phyloP scores from a whole-genome alignment of 2,888 invertebrate species.

The Platerodrilus igneus region DNA sequence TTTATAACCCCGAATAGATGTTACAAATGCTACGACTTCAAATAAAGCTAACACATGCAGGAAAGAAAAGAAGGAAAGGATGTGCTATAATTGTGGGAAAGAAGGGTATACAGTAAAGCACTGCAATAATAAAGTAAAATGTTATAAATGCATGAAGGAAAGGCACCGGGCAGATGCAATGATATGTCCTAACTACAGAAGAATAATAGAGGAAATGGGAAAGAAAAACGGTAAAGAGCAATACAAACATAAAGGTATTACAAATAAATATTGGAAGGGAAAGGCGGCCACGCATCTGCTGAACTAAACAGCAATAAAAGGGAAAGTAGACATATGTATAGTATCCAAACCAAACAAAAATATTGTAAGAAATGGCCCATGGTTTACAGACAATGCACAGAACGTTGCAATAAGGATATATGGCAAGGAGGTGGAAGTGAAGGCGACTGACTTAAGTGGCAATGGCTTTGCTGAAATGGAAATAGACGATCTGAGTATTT shows the following conservation, averaged over 20 bases:
- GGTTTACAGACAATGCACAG: background rate
- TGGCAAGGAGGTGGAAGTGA: too few species aligned
- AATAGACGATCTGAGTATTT: background rate
- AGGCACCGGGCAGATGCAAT: background rate
- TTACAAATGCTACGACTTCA: too few species aligned
- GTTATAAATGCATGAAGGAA: background rate
- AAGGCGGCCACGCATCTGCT: constrained; percentile 2
- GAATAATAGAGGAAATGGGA: background rate
- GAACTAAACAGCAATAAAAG: background rate
- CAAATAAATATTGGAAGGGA: constrained; percentile 3
- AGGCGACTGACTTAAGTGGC: background rate
- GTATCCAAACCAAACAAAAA: constrained; percentile 1
- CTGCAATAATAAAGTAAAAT: background rate
- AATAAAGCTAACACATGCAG: too few species aligned
- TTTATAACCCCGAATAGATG: too few species aligned
- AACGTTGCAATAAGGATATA: constrained; percentile 2
- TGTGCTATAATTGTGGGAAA: constrained; percentile 2
- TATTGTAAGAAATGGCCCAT: background rate
- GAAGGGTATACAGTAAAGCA: background rate
- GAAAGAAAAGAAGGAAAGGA: constrained; percentile 1
- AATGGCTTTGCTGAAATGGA: background rate
- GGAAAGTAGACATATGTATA: background rate
- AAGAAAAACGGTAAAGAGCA: background rate
- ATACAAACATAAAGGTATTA: constrained; percentile 1
- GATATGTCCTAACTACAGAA: constrained; percentile 5